Base-by-base conservation (phyloP, 2,113 vertebrate species). In the Laterallus jamaicensis region DNA sequence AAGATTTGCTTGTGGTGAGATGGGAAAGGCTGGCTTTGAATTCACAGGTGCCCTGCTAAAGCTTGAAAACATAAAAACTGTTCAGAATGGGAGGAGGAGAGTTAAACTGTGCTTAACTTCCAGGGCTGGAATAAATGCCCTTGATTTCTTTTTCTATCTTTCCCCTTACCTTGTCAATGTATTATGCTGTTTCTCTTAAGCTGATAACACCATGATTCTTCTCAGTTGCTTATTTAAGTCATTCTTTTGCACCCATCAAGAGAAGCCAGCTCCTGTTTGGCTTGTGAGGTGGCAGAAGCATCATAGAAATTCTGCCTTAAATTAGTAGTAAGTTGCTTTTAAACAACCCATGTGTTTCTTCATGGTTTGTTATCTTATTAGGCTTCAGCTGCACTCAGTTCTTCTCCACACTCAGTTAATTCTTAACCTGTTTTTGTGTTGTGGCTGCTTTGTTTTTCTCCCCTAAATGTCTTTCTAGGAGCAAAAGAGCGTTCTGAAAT, bases 401-500 rank as follows among this genome's bases (percentile, higher is more conserved):
- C 55, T n/a, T 79, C 20, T 56, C 42, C 74, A 39, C 7, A 6
- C 15, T 64, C 26, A 31, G 42, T 35, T 78, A 78, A 80, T 47
- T 42, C 5, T 69, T 79, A 28, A 64, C 9, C 8, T 37, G 6
- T 15, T 8, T 39, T 71, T 49, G 49, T 49, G 49, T 49, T 49
- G 49, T 47, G 44, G 44, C 20, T 49, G 44, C 20, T 49, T 73
- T 58, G 11, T 40, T 54, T 54, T 54, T 8, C 25, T 8, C 13
- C 13, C 71, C 58, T 82, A 47, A 69, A 80, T 96, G 35, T 94
- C 85, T 86, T 94, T 93, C 62, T 86, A 99, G 99, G 99, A 97
- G 99, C 99, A 82, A 99, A 99, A 98, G 98, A 99, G 37, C 98
- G 99, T 91, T 98, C 98, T 11, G 99, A 99, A 96, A 99, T 99